These are phyloP conservation scores for Stictonetta naevosa DNA, from an alignment of 2,113 vertebrate species.

Conservation along the genomic window DNA sequence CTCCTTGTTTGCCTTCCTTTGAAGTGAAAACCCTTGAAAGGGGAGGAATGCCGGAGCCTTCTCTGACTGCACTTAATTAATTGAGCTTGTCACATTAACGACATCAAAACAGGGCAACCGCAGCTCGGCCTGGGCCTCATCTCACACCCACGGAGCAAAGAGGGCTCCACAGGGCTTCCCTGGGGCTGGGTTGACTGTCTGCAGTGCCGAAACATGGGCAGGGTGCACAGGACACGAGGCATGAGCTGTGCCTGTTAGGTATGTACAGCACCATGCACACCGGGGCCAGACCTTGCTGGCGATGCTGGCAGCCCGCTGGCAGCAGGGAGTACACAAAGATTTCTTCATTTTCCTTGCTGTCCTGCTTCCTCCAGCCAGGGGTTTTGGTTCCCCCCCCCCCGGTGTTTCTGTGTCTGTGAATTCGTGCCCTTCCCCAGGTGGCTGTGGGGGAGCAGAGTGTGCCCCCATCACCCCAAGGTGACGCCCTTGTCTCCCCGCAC, in stretches of 20 bases:
- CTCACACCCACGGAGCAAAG: background rate
- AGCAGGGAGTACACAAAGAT: rapidly evolving
- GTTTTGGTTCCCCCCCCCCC: rapidly evolving
- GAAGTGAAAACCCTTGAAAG: background rate
- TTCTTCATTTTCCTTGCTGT: background rate
- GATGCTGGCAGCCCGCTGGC: rapidly evolving
- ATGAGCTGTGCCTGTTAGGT: rapidly evolving
- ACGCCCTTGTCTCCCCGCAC: rapidly evolving
- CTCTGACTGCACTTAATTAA: slow-evolving; percentile 3
- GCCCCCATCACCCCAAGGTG: background rate
- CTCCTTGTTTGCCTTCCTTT: background rate
- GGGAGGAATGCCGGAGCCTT: background rate
- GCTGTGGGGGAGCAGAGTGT: background rate
- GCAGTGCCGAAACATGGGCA: background rate
- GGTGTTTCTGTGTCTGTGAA: background rate
- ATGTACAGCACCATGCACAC: background rate
- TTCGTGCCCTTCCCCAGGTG: background rate
- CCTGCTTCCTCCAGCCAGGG: background rate
- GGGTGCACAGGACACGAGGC: background rate
- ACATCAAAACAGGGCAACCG: background rate
- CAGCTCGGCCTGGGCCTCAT: background rate
- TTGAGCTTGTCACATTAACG: slow-evolving; percentile 1
- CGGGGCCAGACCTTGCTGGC: rapidly evolving
- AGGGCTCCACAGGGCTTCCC: background rate
- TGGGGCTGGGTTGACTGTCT: rapidly evolving